A percentile compares a stretch with the other conserved stretches of the same genome.
Evolutionary conservation across 2,113 vertebrate species (phyloP).

Genomic region (Oncorhynchus mykiss): DNA sequence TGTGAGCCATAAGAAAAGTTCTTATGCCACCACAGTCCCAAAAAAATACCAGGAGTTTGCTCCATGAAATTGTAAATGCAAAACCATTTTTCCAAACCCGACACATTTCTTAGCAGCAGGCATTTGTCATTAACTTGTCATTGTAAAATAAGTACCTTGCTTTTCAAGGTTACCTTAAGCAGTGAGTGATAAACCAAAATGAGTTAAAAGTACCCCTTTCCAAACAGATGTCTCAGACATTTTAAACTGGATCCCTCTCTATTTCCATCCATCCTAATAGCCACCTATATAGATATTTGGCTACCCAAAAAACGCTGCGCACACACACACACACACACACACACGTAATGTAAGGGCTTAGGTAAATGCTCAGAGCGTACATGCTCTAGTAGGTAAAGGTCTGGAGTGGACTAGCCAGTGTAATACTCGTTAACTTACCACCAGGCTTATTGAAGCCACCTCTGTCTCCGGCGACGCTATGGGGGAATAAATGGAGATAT

Average conservation of each 20-base stretch:
- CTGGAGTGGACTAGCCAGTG: conserved; percentile 89
- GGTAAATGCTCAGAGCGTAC: conserved; percentile 63
- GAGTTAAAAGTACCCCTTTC: conserved; percentile 56
- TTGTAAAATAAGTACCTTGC: conserved; percentile 39
- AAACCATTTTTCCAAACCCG: conserved; percentile 27
- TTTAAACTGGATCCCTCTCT: conserved; percentile 46
- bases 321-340: conserved; percentile 59
- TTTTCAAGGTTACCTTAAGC: conserved; percentile 52
- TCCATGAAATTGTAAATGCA: conserved; percentile 44
- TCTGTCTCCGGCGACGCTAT: conserved; percentile 99
- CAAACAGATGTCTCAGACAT: conserved; percentile 59
- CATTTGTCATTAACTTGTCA: conserved; percentile 55
- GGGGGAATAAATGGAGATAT: conserved; percentile 99
- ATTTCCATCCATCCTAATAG: conserved; percentile 22
- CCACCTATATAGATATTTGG: not conserved
- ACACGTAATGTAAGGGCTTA: conserved; percentile 44
- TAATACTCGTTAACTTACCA: conserved; percentile 99
- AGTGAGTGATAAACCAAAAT: conserved; percentile 49
- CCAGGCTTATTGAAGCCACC: conserved; percentile 99
- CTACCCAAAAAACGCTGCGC: conserved; percentile 42
- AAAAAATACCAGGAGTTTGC: conserved; percentile 45
- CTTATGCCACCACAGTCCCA: conserved; percentile 55
- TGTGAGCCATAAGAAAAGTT: conserved; percentile 50
- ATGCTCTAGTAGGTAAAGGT: conserved; percentile 71
- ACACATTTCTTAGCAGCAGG: conserved; percentile 30